Percentiles rank a stretch among this genome's conserved stretches.
Conservation (phyloP, 2,113 vertebrate genomes). For the Cepphus grylle region DNA sequence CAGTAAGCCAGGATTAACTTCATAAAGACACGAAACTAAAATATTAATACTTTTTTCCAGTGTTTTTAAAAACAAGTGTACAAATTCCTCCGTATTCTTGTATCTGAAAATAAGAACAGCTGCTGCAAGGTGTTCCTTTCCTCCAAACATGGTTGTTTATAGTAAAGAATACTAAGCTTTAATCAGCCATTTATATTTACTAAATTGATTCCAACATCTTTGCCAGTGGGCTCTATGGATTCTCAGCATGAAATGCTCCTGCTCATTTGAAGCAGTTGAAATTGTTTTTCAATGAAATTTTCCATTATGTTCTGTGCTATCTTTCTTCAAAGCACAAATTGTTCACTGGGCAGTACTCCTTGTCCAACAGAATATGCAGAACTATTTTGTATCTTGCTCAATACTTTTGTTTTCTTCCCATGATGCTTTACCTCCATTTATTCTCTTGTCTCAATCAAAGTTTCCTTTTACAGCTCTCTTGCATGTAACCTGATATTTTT, state of each 20-base stretch:
- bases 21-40: not conserved
- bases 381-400: not conserved
- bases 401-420: not conserved
- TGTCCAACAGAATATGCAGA: not conserved
- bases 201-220: conserved; percentile 27
- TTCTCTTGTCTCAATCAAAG: not conserved
- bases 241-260: not conserved
- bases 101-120: not conserved
- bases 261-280: conserved; percentile 13
- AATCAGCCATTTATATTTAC: not conserved
- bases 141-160: not conserved
- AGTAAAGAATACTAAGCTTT: not conserved
- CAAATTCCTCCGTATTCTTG: accelerated
- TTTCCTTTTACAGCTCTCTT: not conserved
- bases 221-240: conserved; percentile 27
- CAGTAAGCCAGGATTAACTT: not conserved
- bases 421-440: not conserved
- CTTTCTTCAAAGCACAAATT: conserved; percentile 13
- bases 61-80: not conserved
- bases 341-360: not conserved
- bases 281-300: conserved; percentile 32
- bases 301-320: not conserved
- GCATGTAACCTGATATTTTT: accelerated
- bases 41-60: not conserved
- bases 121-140: not conserved